Evolutionary conservation across 2,797 vertebrate species (phyloP), one percentile per base, ranked within the genome.

Genomic region (Gouania willdenowi): DNA sequence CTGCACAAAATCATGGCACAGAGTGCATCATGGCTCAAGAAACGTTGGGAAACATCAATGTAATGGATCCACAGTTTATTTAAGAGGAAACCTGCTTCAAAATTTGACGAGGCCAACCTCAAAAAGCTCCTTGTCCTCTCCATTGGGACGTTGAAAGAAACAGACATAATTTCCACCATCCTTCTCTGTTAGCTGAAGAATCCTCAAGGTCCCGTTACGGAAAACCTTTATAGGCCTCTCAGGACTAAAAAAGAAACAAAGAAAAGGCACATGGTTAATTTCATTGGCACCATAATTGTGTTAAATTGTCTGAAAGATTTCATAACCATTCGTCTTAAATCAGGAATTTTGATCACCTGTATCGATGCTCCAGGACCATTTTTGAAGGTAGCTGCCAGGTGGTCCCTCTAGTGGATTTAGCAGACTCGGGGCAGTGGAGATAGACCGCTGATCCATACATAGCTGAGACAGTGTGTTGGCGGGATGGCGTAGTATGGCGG

Each of bases 141-240:
- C 87, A 42, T 89, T 89, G 27, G 82, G 83, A 22, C 76, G 73
- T 57, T 87, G 88, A 62, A 87, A 89, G 68, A 88, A 59, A 36
- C 89, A 91, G 34, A 82, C 35, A 64, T 91, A 91, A 63, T 77
- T 87, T 53, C 90, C 90, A 29, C 70, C 79, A 51, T 90, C 88
- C 45, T 81, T 35, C 49, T 89, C 87, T 6, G 87, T 89, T 41
- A 91, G 70, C 47, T 85, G 84, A 40, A 87, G 79, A 55, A 91
- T 89, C 64, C 86, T 85, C 25, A 91, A 76, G 21, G 89, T 90
- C 27, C 90, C 90, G 49, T 91, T 91, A 36, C 35, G 68, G 62
- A 89, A 91, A 30, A 79, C 88, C 47, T 79, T 84, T 54, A 88
- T 68, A 17, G 87, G 84, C 65, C 87, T 88, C 60, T 87, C 82